Evolutionary conservation across 2,113 vertebrate species (phyloP).

Genomic region (Otolemur garnettii): DNA sequence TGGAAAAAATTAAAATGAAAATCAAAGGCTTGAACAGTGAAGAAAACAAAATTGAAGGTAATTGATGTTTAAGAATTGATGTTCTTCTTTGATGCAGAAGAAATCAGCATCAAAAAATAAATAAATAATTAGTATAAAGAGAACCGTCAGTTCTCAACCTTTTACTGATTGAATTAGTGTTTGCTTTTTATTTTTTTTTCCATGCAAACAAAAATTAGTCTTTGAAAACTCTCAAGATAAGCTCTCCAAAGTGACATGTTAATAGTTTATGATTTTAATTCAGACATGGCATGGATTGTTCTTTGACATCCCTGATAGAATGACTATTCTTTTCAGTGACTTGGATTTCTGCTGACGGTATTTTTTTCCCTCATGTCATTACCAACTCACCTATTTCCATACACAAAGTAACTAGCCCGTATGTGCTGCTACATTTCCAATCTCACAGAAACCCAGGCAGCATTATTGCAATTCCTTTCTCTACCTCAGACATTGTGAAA

Average conservation of each 20-base stretch:
- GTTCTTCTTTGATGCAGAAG: neutral
- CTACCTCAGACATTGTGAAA: conserved; percentile 78
- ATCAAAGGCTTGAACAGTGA: neutral
- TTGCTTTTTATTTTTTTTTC: neutral
- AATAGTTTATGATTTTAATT: conserved; percentile 66
- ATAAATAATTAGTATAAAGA: conserved; percentile 16
- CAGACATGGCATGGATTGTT: neutral
- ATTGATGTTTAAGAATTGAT: conserved; percentile 13
- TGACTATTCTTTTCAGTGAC: neutral
- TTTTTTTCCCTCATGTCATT: neutral
- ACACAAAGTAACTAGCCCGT: conserved; percentile 75
- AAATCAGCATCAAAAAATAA: conserved; percentile 1
- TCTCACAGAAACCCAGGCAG: conserved; percentile 65
- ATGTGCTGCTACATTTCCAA: conserved; percentile 72
- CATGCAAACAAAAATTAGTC: conserved; percentile 45
- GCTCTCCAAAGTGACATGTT: neutral
- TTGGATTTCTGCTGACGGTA: conserved; percentile 39
- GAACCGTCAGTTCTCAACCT: neutral
- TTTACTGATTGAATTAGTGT: conserved; percentile 60
- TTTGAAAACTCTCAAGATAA: conserved; percentile 37
- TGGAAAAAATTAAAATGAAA: neutral
- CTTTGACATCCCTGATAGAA: conserved; percentile 5
- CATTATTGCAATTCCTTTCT: conserved; percentile 78
- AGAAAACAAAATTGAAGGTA: conserved; percentile 39
- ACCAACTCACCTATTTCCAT: conserved; percentile 56